These are phyloP conservation scores for Meriones psammophilus DNA, from an alignment of 2,797 vertebrate genomes.

Conservation along the genomic window DNA sequence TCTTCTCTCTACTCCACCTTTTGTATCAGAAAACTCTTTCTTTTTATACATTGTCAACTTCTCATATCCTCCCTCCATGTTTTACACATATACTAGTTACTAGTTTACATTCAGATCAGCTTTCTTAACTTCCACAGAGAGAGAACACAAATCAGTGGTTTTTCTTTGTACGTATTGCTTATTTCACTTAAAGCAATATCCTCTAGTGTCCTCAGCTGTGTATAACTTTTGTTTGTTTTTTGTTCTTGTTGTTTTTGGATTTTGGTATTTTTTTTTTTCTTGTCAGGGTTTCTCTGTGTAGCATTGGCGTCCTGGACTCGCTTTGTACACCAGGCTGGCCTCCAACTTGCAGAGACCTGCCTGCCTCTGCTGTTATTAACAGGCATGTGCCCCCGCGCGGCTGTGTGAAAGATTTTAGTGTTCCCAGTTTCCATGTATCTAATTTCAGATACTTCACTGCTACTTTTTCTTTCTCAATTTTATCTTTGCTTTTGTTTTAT, in stretches of 20 bases:
- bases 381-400: no score
- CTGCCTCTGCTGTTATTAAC: no score
- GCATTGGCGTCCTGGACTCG: no score
- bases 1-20: neutral
- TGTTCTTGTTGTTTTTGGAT: no score
- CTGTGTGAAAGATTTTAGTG: neutral
- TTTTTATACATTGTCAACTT: neutral
- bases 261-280: no score
- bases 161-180: neutral
- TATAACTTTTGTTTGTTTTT: no score
- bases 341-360: no score
- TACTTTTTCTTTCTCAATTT: neutral
- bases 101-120: neutral
- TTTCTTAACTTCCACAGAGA: neutral
- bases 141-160: neutral
- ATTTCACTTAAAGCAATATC: neutral
- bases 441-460: neutral
- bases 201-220: neutral
- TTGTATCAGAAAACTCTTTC: constrained; percentile 29
- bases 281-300: no score
- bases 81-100: neutral
- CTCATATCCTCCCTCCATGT: neutral
- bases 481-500: neutral
- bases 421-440: neutral
- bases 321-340: no score